A percentile compares a stretch with the other conserved stretches of the same genome.
phyloP scores from a whole-genome alignment of 2,113 vertebrate genomes.

The Phrynocephalus versicolor region DNA sequence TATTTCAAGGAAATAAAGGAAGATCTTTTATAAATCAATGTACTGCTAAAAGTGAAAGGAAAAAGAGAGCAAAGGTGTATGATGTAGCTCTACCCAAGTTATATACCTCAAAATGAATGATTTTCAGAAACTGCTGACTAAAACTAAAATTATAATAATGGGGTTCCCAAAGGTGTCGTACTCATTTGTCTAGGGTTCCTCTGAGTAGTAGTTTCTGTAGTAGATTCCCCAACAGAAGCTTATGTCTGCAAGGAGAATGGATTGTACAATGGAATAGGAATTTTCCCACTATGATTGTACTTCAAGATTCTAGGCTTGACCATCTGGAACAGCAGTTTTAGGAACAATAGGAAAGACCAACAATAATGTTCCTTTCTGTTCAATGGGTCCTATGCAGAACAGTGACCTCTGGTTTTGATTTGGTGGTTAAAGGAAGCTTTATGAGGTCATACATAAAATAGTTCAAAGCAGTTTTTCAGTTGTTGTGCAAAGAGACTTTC shows the following conservation, averaged over 20 bases:
- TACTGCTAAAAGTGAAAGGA: not conserved
- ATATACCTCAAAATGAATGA: not conserved
- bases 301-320: not conserved
- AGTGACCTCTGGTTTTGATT: not conserved
- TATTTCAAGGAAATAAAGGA: not conserved
- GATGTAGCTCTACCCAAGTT: conserved; percentile 3
- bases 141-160: not conserved
- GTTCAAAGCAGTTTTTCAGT: conserved; percentile 43
- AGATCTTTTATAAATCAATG: not conserved
- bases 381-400: not conserved
- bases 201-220: not conserved
- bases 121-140: not conserved
- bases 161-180: no score
- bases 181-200: no score
- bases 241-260: conserved; percentile 11
- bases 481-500: conserved; percentile 12
- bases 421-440: conserved; percentile 33
- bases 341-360: not conserved
- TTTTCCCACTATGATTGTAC: conserved; percentile 5
- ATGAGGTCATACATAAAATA: conserved; percentile 28
- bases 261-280: conserved; percentile 6
- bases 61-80: not conserved
- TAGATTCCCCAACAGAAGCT: conserved; percentile 15
- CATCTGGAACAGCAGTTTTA: not conserved
- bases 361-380: not conserved